Percentiles rank a stretch among this genome's conserved stretches.
Conservation (phyloP, 2,797 vertebrate genomes). For the Spheniscus humboldti region DNA sequence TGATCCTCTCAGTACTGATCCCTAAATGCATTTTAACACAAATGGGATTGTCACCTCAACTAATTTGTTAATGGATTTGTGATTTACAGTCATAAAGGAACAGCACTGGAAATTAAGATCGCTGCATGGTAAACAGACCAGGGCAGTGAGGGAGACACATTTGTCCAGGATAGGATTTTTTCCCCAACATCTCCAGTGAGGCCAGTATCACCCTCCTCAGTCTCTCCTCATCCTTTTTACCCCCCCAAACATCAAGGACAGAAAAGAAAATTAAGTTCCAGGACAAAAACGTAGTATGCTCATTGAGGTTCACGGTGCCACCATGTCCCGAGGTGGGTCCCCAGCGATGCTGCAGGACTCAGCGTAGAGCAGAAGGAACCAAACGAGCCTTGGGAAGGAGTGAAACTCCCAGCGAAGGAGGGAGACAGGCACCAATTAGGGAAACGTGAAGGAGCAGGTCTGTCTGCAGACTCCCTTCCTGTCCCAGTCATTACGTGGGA, state of each 20-base stretch:
- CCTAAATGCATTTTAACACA: conserved; percentile 53
- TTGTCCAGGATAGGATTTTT: not conserved
- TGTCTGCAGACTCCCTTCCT: conserved; percentile 36
- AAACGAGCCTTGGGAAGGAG: not conserved
- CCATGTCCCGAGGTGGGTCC: not conserved
- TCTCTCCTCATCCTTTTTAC: not conserved
- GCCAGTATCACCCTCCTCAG: not conserved
- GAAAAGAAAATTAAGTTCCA: not conserved
- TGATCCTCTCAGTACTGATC: conserved; percentile 57
- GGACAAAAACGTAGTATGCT: not conserved
- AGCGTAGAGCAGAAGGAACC: not conserved
- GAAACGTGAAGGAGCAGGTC: conserved; percentile 53
- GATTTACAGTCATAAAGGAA: conserved; percentile 35
- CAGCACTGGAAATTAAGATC: conserved; percentile 43
- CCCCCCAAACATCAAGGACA: not conserved
- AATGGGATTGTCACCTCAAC: conserved; percentile 63
- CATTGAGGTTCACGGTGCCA: not conserved
- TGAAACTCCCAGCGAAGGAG: not conserved
- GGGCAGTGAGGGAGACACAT: not conserved
- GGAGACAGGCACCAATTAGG: conserved; percentile 10
- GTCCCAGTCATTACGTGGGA: conserved; percentile 34
- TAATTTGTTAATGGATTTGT: conserved; percentile 63
- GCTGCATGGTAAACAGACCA: conserved; percentile 13
- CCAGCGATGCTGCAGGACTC: not conserved
- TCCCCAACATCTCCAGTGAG: not conserved